Evolutionary conservation across 2,113 vertebrate species (phyloP).

Genomic region (Nematolebias whitei): DNA sequence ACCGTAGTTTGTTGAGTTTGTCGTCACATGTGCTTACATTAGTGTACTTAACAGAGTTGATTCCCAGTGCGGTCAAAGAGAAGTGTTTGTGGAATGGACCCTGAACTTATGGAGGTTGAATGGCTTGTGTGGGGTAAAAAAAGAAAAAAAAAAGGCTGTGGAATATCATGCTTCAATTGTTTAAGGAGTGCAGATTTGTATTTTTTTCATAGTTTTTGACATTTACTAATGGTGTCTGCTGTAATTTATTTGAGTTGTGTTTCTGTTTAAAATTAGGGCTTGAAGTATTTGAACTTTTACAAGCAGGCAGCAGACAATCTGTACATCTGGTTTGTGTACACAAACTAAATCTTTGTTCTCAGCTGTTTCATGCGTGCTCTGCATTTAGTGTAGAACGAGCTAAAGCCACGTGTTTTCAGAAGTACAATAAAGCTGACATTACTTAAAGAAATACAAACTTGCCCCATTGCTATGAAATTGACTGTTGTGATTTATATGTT

Average conservation of each 20-base stretch:
- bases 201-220: slow-evolving; percentile 31
- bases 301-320: slow-evolving; percentile 13
- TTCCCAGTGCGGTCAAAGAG: slow-evolving; percentile 42
- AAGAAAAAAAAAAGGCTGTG: slow-evolving; percentile 20
- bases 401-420: no score
- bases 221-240: slow-evolving; percentile 29
- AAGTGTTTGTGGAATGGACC: slow-evolving; percentile 20
- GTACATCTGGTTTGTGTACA: slow-evolving; percentile 8
- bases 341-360: slow-evolving; percentile 3
- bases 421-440: no score
- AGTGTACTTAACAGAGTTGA: slow-evolving; percentile 21
- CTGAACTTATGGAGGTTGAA: slow-evolving; percentile 40
- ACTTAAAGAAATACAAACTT: no score
- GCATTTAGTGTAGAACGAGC: no score
- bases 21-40: slow-evolving; percentile 59
- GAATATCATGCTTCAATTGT: slow-evolving; percentile 45
- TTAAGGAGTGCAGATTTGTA: slow-evolving; percentile 31
- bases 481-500: no score
- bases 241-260: slow-evolving; percentile 47
- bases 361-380: neutral
- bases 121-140: slow-evolving; percentile 44
- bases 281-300: neutral
- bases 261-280: slow-evolving; percentile 40
- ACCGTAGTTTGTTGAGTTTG: slow-evolving; percentile 35
- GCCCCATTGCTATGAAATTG: no score